Evolutionary conservation across 2,888 invertebrate genomes (phyloP).

Genomic region (Drosophila testacea): DNA sequence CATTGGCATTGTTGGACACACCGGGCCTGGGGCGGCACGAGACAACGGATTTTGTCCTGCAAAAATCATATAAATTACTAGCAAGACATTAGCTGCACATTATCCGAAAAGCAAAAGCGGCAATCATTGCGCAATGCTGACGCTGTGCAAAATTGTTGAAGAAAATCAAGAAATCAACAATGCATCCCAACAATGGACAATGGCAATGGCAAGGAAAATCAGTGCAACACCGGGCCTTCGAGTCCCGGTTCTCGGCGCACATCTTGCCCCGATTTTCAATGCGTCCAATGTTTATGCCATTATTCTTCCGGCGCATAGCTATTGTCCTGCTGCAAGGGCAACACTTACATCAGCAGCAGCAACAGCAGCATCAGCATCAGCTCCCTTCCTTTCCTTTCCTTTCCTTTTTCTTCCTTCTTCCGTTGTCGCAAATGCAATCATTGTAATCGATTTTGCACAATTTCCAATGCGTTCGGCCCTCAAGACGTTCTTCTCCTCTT

Average conservation of each 20-base stretch:
- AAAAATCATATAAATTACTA: slow-evolving; percentile 75
- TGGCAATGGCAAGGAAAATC: slow-evolving; percentile 56
- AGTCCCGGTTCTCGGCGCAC: slow-evolving; percentile 41
- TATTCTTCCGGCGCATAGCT: slow-evolving; percentile 74
- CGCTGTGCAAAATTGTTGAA: slow-evolving; percentile 63
- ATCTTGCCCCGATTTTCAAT: slow-evolving; percentile 59
- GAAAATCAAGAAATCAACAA: slow-evolving; percentile 78
- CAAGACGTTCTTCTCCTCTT: slow-evolving; percentile 52
- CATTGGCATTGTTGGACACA: slow-evolving; percentile 70
- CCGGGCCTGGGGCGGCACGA: slow-evolving; percentile 74
- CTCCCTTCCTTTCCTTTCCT: slow-evolving; percentile 16
- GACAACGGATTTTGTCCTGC: slow-evolving; percentile 50
- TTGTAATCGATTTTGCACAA: slow-evolving; percentile 80
- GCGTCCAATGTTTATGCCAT: slow-evolving; percentile 70
- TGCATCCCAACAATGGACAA: slow-evolving; percentile 57
- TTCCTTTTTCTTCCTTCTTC: slow-evolving; percentile 52
- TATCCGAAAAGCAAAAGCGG: slow-evolving; percentile 41
- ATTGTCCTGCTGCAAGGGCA: slow-evolving; percentile 63
- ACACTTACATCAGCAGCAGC: slow-evolving; percentile 48
- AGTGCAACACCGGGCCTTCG: slow-evolving; percentile 70
- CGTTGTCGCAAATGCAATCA: slow-evolving; percentile 79
- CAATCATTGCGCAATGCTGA: slow-evolving; percentile 73
- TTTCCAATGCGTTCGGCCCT: slow-evolving; percentile 74
- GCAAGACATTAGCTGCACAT: slow-evolving; percentile 65
- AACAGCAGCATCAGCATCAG: slow-evolving; percentile 35